Base-by-base conservation (phyloP, 1,140 invertebrate genomes). In the Teleopsis dalmanni region DNA sequence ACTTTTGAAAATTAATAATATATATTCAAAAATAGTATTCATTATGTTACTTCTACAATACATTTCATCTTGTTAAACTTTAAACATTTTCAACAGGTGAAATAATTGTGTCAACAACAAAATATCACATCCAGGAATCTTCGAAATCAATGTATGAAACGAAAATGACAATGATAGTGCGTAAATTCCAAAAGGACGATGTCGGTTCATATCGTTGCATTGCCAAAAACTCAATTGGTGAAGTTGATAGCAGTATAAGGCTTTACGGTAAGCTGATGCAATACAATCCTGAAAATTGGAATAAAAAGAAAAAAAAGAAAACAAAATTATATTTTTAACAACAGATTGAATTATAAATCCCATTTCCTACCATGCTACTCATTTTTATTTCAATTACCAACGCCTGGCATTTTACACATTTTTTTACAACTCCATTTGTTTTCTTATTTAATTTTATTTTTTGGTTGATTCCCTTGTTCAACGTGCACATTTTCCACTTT, bases 161-260 rank as follows among this genome's bases (percentile, higher is more conserved):
- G 6, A 81, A 81, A 47, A 91, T 96, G 84, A 78, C 80, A 37
- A 74, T 96, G 50, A 85, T 79, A 33, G 88, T 98, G 50, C 76
- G 81, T 22, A 80, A 84, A 60, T 78, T 96, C 35, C 81, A 87
- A 40, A 75, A 78, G 51, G 76, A 81, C 21, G 92, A 98, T 70
- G 81, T 87, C 29, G 91, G 91, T 16, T 82, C 81, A 0, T 95
- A 94, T 73, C 77, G 78, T 38, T 97, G 93, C 63, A 84, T 92
- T 31, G 89, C 91, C 4, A 91, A 92, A 59, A 97, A 95, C 75
- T 87, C 87, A 3, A 75, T 95, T 3, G 92, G 91, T 2, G 88
- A 87, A 65, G 89, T 91, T 21, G 87, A 91, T 59, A 89, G 88
- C 68, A 83, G 80, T 50, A 93, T 96, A 66, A 77, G 88, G 52